Conservation (phyloP, 1,140 invertebrate genomes). For the Thaumetopoea pityocampa region DNA sequence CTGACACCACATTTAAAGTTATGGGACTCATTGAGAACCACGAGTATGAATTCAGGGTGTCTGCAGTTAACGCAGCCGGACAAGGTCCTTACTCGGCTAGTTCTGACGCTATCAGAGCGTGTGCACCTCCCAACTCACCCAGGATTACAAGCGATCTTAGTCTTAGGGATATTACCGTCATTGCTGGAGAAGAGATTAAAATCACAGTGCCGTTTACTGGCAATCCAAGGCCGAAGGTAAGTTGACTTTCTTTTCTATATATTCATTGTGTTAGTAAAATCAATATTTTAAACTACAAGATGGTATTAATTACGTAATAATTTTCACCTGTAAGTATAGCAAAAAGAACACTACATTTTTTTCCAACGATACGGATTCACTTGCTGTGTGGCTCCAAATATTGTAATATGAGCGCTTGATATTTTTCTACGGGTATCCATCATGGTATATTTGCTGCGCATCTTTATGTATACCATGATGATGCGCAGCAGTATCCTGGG, state of each 20-base stretch:
- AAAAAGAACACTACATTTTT: too few species aligned
- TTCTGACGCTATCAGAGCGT: constrained; percentile 93
- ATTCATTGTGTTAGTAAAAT: too few species aligned
- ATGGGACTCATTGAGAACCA: constrained; percentile 94
- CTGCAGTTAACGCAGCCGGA: constrained; percentile 96
- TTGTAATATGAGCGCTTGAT: too few species aligned
- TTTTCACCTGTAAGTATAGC: too few species aligned
- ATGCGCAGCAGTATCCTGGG: too few species aligned
- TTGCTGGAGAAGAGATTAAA: constrained; percentile 96
- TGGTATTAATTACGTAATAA: too few species aligned
- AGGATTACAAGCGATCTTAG: constrained; percentile 96
- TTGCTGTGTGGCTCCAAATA: too few species aligned
- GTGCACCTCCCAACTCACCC: constrained; percentile 90
- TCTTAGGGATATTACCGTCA: constrained; percentile 95
- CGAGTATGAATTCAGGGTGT: constrained; percentile 98
- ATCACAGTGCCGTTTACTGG: constrained; percentile 95
- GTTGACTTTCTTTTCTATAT: constrained; percentile 15
- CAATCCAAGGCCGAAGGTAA: constrained; percentile 89
- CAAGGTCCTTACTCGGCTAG: constrained; percentile 93
- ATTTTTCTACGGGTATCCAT: too few species aligned
- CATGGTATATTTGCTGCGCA: too few species aligned
- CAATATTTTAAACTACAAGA: too few species aligned
- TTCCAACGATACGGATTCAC: too few species aligned
- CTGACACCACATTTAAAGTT: constrained; percentile 88
- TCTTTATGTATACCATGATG: too few species aligned